Base-by-base conservation (phyloP, 2,113 vertebrate genomes). In the Etheostoma spectabile region DNA sequence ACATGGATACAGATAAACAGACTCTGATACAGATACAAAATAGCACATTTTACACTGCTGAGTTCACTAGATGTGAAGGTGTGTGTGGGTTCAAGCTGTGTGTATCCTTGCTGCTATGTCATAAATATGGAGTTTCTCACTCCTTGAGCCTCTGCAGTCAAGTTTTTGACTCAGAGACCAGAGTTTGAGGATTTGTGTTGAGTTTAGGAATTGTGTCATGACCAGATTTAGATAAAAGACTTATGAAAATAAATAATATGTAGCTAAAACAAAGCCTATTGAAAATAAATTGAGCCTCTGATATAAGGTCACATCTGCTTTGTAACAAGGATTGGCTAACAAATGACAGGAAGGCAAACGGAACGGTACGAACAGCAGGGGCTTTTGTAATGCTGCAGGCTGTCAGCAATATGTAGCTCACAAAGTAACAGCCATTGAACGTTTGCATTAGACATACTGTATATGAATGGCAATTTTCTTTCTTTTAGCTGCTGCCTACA, bases 321-420 rank as follows among this genome's bases (percentile, higher is more conserved):
- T 70, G 12, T 48, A 49, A 30, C 53, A 5, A 2, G 27, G 19
- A 52, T 53, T 64, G 5, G 4, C 7, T 21, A 49, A 45, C 18
- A 56, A 1, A n/a, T 52, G 62, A 30, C 60, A 30, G 19, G 27
- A 48, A 14, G 15, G 10, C 21, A 6, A 24, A 22, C 48, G 18
- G 10, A 15, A 5, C 22, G 60, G n/a, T n/a, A n/a, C n/a, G n/a
- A n/a, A n/a, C n/a, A n/a, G n/a, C n/a, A n/a, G n/a, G n/a, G n/a
- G n/a, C n/a, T n/a, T n/a, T n/a, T n/a, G 62, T 51, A 46, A 85
- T 53, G 51, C 27, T 69, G 42, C 52, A 42, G 46, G 16, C 72
- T 22, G 57, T 33, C 64, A 12, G 21, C 48, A 49, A 45, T 19
- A 24, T 19, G 52, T 1, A 7, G n/a, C 61, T 51, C 24, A 42